Conservation (phyloP, 2,888 invertebrate genomes). For the Latrodectus hesperus region DNA sequence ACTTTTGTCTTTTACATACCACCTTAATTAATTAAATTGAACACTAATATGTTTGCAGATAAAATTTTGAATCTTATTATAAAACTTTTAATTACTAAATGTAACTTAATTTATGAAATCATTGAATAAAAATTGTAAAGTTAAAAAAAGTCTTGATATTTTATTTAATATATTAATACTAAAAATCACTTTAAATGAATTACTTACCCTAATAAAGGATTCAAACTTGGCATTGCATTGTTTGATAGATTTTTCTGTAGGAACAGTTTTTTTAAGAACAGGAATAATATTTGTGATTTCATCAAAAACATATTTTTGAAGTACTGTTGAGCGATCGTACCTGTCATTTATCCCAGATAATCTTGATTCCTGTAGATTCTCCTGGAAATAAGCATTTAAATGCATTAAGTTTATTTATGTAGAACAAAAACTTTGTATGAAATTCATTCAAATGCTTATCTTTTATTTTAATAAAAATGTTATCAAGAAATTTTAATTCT, state of each 20-base stretch:
- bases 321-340: not conserved
- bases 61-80: not conserved
- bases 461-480: not conserved
- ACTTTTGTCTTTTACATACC: not conserved
- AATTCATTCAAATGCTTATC: not conserved
- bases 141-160: not conserved
- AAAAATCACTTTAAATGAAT: not conserved
- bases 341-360: not conserved
- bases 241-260: not conserved
- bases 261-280: not conserved
- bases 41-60: not conserved
- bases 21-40: not conserved
- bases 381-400: no score
- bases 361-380: not conserved
- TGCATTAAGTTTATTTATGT: not conserved
- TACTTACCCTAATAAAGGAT: constrained; percentile 31
- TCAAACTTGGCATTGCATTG: constrained; percentile 2
- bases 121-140: not conserved
- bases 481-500: not conserved
- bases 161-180: not conserved
- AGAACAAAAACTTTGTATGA: not conserved
- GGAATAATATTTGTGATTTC: not conserved
- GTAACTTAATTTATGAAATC: not conserved
- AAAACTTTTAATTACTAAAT: not conserved
- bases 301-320: constrained; percentile 2